Evolutionary conservation across 2,113 vertebrate species (phyloP).

Genomic region (Scatophagus argus): DNA sequence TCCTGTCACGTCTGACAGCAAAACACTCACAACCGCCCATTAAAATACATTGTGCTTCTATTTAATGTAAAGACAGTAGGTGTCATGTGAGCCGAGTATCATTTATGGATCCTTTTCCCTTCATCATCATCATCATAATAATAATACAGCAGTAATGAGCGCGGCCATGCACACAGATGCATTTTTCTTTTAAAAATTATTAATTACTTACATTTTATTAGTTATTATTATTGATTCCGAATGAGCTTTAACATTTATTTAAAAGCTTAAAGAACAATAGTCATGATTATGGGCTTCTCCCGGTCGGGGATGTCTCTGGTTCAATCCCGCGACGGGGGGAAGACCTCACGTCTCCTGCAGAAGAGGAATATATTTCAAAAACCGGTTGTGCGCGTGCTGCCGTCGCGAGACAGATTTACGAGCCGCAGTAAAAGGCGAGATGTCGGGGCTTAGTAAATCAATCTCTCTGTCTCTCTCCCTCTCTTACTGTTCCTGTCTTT

Average conservation of each 20-base stretch:
- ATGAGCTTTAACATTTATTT: neutral
- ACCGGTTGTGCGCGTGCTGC: conserved; percentile 60
- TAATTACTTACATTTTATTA: neutral
- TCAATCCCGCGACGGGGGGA: conserved; percentile 36
- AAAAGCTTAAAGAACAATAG: neutral
- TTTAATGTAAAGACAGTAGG: neutral
- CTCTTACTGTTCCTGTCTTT: neutral
- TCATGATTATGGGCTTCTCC: neutral
- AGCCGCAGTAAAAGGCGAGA: conserved; percentile 88
- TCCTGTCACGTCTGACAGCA: conserved; percentile 33
- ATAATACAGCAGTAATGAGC: neutral
- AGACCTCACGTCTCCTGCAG: conserved; percentile 59
- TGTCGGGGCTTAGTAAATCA: conserved; percentile 91
- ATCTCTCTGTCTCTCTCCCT: conserved; percentile 74
- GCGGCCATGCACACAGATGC: neutral
- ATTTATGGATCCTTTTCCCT: neutral
- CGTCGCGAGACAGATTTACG: conserved; percentile 92
- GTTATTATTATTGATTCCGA: conserved; percentile 13
- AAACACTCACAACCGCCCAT: conserved; percentile 7
- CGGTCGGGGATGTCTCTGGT: conserved; percentile 39
- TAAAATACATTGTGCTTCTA: neutral
- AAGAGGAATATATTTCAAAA: conserved; percentile 72
- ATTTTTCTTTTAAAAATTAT: neutral
- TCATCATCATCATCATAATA: too few species aligned
- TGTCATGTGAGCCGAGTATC: neutral